Base-by-base conservation (phyloP, 1,140 invertebrate species). In the Streblospio benedicti region DNA sequence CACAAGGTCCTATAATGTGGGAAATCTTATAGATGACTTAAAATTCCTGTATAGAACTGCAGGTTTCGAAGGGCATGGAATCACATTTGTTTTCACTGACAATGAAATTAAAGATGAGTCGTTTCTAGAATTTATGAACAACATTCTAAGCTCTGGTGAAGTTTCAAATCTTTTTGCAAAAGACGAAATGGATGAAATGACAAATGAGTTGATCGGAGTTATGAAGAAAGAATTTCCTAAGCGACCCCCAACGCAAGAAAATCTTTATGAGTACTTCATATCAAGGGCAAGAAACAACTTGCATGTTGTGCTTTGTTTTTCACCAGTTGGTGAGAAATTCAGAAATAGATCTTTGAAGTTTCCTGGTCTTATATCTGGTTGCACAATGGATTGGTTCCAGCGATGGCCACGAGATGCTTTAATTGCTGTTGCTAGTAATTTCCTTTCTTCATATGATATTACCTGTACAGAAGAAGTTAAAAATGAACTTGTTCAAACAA, bases 331-430 rank as follows among this genome's bases (percentile, higher is more conserved):
- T 88, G 80, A 81, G 61, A 81, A 81, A 57, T 81, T 82, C 67
- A 73, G 80, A 27, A 76, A 68, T 20, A 66, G 92, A 62, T 90
- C 93, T 1, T 82, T 95, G 70, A 85, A 92, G 70, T 97, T 97
- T 76, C 93, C 94, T 18, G 93, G 92, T 25, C 79, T 97, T 18
- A 93, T 96, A 68, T 93, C 91, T 32, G 93, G 93, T 23, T 97
- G 93, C 72, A 97, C 93, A 0, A 92, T 97, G 61, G 91, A 97
- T 75, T 97, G 93, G 94, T 95, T 96, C 72, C 91, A 93, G 74
- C 89, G 92, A 20, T 97, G 93, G 93, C 93, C 93, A 1, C 88
- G 87, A 74, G 91, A 97, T 79, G 94, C 94, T 47, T 77, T 97
- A 18, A 86, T 96, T 47, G 84, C 89, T 43, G 94, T 97, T n/a